Conservation (phyloP, 1,140 invertebrate species). For the Aphaenogaster ashmeadi region DNA sequence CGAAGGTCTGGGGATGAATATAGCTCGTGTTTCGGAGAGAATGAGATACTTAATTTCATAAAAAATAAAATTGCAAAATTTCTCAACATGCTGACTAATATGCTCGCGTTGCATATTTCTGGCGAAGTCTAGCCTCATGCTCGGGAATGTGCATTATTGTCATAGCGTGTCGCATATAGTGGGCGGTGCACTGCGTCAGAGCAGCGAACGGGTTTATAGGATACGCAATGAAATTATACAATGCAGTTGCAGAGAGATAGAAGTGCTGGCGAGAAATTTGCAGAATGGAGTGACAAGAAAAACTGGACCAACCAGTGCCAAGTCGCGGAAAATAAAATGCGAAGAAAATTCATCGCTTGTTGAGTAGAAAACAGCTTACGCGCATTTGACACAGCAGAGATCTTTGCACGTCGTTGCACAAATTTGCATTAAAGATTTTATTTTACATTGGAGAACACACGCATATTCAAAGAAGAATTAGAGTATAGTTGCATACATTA, state of each 20-base stretch:
- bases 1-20: neutral
- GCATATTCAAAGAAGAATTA: neutral
- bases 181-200: conserved; percentile 54
- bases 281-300: conserved; percentile 28
- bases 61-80: conserved; percentile 36
- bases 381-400: neutral
- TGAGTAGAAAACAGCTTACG: neutral
- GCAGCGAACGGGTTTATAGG: conserved; percentile 41
- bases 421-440: conserved; percentile 33
- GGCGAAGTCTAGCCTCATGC: conserved; percentile 17
- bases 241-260: conserved; percentile 34
- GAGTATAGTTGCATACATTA: neutral
- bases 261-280: conserved; percentile 46
- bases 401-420: neutral
- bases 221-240: conserved; percentile 62
- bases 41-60: conserved; percentile 1
- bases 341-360: neutral
- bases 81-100: conserved; percentile 38
- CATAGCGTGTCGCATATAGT: conserved; percentile 45
- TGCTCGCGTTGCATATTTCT: conserved; percentile 32
- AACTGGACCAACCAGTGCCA: conserved; percentile 41
- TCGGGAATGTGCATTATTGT: conserved; percentile 44
- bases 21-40: neutral
- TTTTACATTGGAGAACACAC: neutral
- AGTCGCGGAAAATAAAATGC: conserved; percentile 37